These are phyloP conservation scores for Hypothenemus hampei DNA, from an alignment of 1,140 invertebrate genomes.

Conservation along the genomic window DNA sequence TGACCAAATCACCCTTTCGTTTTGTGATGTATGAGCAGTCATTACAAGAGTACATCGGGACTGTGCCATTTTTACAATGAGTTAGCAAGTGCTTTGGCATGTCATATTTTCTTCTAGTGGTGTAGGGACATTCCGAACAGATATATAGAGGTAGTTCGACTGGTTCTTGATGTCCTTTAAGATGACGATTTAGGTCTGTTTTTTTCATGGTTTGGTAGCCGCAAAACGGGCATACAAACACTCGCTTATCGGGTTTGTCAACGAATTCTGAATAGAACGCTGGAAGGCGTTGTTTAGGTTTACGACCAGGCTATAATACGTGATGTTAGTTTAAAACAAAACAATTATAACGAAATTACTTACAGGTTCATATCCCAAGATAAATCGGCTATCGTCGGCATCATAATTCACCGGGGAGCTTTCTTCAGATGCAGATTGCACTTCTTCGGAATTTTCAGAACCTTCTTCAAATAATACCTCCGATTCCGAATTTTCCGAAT, in stretches of 20 bases:
- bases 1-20: conserved; percentile 27
- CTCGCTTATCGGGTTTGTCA: background rate
- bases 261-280: conserved; percentile 6
- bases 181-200: conserved; percentile 15
- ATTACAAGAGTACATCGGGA: conserved; percentile 23
- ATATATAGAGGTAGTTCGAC: conserved; percentile 15
- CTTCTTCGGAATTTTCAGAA: background rate
- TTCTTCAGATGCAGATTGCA: too few species aligned
- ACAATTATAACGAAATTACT: too few species aligned
- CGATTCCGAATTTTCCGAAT: conserved; percentile 8
- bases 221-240: conserved; percentile 24
- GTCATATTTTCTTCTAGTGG: conserved; percentile 29
- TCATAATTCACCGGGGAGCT: too few species aligned
- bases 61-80: conserved; percentile 27
- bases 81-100: conserved; percentile 32
- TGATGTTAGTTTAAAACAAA: too few species aligned
- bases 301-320: too few species aligned
- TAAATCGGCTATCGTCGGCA: too few species aligned
- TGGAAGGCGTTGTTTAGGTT: conserved; percentile 5
- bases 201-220: conserved; percentile 22
- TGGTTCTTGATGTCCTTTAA: conserved; percentile 11
- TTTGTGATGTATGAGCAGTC: conserved; percentile 28
- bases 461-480: background rate
- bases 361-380: too few species aligned
- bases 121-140: conserved; percentile 28